A percentile compares a stretch with the other conserved stretches of the same genome.
Evolutionary conservation across 2,113 vertebrate genomes (phyloP).

Genomic region (Anguilla japonica): DNA sequence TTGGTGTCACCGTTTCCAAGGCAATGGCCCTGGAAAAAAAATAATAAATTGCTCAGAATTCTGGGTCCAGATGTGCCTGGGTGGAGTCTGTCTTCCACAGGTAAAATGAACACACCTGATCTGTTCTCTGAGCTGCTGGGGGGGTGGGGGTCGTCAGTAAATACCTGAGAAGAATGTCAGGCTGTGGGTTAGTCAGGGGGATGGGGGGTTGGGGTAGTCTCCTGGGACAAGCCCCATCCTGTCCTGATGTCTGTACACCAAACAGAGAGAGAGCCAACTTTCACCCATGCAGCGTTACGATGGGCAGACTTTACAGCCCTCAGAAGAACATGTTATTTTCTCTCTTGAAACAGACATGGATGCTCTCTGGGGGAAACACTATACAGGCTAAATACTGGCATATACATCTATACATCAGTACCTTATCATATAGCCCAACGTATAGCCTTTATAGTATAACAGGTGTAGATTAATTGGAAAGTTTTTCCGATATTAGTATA

Average conservation of each 20-base stretch:
- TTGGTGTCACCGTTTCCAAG: slow-evolving; percentile 43
- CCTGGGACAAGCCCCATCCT: slow-evolving; percentile 20
- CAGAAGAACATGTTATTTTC: background rate
- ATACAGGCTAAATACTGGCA: background rate
- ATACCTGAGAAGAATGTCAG: slow-evolving; percentile 33
- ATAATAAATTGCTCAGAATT: slow-evolving; percentile 56
- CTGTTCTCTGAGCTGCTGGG: background rate
- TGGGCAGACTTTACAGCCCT: background rate
- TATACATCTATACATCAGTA: background rate
- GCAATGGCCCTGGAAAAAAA: slow-evolving; percentile 33
- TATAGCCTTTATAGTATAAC: too few relatives aligned
- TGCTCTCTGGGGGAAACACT: background rate
- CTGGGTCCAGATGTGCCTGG: slow-evolving; percentile 67
- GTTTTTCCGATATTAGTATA: background rate
- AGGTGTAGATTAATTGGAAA: too few relatives aligned
- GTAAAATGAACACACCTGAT: slow-evolving; percentile 22
- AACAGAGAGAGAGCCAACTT: background rate
- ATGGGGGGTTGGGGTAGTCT: background rate
- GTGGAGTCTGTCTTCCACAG: slow-evolving; percentile 49
- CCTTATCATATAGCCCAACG: too few relatives aligned
- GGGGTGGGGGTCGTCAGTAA: slow-evolving; percentile 17
- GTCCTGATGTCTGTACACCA: background rate
- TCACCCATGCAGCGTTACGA: background rate
- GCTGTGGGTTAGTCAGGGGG: background rate
- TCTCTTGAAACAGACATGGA: background rate